A percentile compares a stretch with the other conserved stretches of the same genome.
Evolutionary conservation across 30 jellyfish, hydroid and myxozoan genomes (phyloP).

Genomic region (Turritopsis dohrnii): DNA sequence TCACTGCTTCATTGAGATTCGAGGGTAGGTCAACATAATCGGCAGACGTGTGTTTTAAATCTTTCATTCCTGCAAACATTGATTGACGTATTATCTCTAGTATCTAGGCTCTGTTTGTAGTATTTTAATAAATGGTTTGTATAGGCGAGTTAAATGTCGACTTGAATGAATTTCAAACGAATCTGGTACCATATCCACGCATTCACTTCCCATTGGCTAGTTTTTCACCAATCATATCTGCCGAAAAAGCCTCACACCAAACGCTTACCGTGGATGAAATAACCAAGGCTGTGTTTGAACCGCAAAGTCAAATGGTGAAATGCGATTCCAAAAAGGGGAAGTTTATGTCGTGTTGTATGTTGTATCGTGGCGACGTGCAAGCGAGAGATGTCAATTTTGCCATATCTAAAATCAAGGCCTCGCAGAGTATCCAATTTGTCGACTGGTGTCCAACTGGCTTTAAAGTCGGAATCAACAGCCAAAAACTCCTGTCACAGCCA

Average conservation of each 20-base stretch:
- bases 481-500: slow-evolving; percentile 49
- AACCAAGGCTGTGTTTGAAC: slow-evolving; percentile 72
- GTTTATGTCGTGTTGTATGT: slow-evolving; percentile 92
- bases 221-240: slow-evolving; percentile 86
- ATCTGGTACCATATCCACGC: slow-evolving; percentile 89
- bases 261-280: slow-evolving; percentile 60
- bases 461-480: slow-evolving; percentile 81
- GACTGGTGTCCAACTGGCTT: slow-evolving; percentile 94
- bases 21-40: slow-evolving; percentile 49
- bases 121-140: no score
- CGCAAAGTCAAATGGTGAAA: slow-evolving; percentile 81
- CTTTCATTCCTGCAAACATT: not conserved
- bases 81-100: not conserved
- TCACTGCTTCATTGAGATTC: slow-evolving; percentile 84
- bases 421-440: slow-evolving; percentile 66
- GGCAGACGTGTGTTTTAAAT: not conserved
- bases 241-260: slow-evolving; percentile 85
- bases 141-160: slow-evolving; percentile 91
- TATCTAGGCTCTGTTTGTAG: not conserved
- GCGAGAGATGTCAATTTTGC: slow-evolving; percentile 94
- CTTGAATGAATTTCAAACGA: slow-evolving; percentile 87
- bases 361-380: slow-evolving; percentile 87
- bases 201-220: slow-evolving; percentile 94
- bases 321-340: slow-evolving; percentile 86
- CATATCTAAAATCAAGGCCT: slow-evolving; percentile 64